Evolutionary conservation across 1,140 invertebrate genomes (phyloP).

Genomic region (Zaprionus capensis): DNA sequence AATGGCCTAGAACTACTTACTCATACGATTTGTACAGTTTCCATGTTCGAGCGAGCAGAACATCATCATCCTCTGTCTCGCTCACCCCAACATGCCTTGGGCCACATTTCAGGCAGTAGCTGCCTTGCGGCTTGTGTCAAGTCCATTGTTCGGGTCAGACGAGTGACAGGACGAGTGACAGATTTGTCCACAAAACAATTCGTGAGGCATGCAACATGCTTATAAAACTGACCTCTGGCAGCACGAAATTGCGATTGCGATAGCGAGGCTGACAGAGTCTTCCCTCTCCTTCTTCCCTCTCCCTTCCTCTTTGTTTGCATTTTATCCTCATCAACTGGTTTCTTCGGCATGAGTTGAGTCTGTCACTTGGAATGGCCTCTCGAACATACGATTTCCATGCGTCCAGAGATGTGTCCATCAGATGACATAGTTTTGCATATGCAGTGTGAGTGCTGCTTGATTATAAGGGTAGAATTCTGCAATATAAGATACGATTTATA

Average conservation of each 20-base stretch:
- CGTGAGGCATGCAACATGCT: constrained; percentile 60
- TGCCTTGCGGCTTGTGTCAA: constrained; percentile 12
- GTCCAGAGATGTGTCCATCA: neutral
- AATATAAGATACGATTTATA: neutral
- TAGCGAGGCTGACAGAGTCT: neutral
- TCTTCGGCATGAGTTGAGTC: constrained; percentile 52
- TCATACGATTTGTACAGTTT: constrained; percentile 4
- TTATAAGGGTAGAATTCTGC: neutral
- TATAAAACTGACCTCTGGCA: constrained; percentile 57
- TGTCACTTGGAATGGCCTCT: constrained; percentile 28
- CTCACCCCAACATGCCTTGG: neutral
- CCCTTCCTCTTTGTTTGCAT: constrained; percentile 43
- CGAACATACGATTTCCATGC: constrained; percentile 57
- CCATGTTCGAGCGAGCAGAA: neutral
- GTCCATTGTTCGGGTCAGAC: constrained; percentile 31
- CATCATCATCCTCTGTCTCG: neutral
- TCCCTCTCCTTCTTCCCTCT: neutral
- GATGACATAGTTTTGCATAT: neutral
- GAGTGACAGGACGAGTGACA: constrained; percentile 73
- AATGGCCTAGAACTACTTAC: neutral
- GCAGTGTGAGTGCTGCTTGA: neutral
- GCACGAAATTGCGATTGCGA: constrained; percentile 14
- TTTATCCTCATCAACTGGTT: constrained; percentile 69
- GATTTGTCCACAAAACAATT: constrained; percentile 77
- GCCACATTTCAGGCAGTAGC: constrained; percentile 8